A percentile compares a stretch with the other conserved stretches of the same genome.
Conservation (phyloP, 2,113 vertebrate species). For the Oophaga pumilio region DNA sequence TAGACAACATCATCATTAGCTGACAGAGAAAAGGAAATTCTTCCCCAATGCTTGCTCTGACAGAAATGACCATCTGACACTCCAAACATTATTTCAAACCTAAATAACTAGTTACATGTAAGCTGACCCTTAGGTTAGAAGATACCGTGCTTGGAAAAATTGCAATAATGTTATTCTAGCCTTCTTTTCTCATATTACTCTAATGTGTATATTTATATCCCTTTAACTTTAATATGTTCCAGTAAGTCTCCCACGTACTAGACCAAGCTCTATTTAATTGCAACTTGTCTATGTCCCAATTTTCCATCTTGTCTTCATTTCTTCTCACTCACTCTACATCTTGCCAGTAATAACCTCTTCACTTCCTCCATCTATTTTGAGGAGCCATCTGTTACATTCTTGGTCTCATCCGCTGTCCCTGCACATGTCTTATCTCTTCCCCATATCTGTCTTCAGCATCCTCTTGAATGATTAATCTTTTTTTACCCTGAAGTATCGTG, state of each 20-base stretch:
- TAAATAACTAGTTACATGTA: no score
- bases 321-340: background rate
- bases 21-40: background rate
- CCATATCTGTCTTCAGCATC: background rate
- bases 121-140: background rate
- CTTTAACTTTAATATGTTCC: background rate
- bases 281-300: background rate
- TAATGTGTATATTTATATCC: background rate
- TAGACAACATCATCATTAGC: background rate
- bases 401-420: slow-evolving; percentile 7
- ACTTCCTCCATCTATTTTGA: slow-evolving; percentile 16
- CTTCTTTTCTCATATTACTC: background rate
- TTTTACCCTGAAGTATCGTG: background rate
- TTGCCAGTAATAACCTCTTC: slow-evolving; percentile 11
- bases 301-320: slow-evolving; percentile 3
- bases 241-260: background rate
- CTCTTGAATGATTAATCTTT: background rate
- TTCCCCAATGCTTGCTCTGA: background rate
- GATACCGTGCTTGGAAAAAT: background rate
- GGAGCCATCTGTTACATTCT: slow-evolving; percentile 16
- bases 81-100: no score
- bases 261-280: background rate
- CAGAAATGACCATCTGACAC: no score
- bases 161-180: background rate
- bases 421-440: background rate